Base-by-base conservation (phyloP, 35 echinoderm and acorn worm species). In the Heliocidaris erythrogramma region DNA sequence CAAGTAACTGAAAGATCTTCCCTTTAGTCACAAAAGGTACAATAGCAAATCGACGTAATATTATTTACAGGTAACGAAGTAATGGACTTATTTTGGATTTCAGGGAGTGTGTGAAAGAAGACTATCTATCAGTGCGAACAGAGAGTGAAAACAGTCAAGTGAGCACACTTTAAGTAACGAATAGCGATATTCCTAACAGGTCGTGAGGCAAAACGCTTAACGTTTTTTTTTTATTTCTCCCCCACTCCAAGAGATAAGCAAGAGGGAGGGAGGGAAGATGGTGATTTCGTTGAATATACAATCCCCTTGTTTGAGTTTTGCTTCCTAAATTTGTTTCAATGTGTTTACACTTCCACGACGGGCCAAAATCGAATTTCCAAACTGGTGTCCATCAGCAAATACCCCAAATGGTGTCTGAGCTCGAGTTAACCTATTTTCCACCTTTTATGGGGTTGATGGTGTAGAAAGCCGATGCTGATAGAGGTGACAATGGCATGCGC, bases 141-240 rank as follows among this genome's bases (percentile, higher is more conserved):
- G 14, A 31, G 30, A 88, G 17, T 88, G 27, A 47, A 17, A 32
- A 32, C 18, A n/a, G 27, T 8, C 31, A 14, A 31, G 86, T 47
- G 86, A 88, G 86, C 30, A 88, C 47, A 31, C 86, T 31, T 47
- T 31, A 88, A 88, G 47, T 47, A 88, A 88, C 47, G 86, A 88
- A 88, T 14, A 29, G 30, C 30, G 18, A 88, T 32, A 30, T 13
- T 88, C 30, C 27, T 32, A 13, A 32, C 30, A 5, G 30, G 13
- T 47, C 12, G 10, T 11, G 52, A 56, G 14, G 52, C 52, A 56
- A 56, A 56, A 56, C 14, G 14, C 52, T 56, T 56, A 7, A 14
- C 52, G 14, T 13, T 56, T 2, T 56, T 2, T 56, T 56, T 56
- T 10, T 2, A 56, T 56, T 0, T 14, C 52, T 56, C 9, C 52